These are phyloP conservation scores for Odocoileus virginianus DNA, from an alignment of 2,113 vertebrate genomes.

Conservation along the genomic window DNA sequence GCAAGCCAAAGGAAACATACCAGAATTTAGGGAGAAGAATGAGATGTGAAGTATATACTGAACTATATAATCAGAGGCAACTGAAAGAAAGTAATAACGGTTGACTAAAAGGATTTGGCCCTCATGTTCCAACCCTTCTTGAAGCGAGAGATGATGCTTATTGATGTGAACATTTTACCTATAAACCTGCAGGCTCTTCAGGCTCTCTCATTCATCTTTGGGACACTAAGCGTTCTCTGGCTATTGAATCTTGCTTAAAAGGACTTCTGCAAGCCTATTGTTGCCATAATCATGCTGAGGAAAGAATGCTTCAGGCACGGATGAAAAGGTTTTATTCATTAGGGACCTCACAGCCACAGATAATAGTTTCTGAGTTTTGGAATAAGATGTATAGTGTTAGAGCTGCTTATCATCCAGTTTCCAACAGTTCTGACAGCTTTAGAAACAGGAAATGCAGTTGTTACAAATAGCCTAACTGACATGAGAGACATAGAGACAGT, in stretches of 20 bases:
- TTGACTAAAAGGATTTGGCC: conserved; percentile 89
- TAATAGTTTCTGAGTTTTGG: conserved; percentile 88
- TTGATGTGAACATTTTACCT: conserved; percentile 80
- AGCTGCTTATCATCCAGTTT: conserved; percentile 87
- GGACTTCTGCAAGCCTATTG: conserved; percentile 86
- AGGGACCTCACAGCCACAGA: conserved; percentile 83
- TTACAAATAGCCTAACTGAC: conserved; percentile 94
- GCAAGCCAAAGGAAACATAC: conserved; percentile 77
- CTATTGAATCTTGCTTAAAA: conserved; percentile 91
- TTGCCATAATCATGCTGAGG: conserved; percentile 92
- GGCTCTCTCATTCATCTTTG: conserved; percentile 87
- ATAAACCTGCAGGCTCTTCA: conserved; percentile 89
- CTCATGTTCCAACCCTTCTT: conserved; percentile 86
- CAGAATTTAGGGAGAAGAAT: conserved; percentile 83
- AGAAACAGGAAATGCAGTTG: conserved; percentile 89
- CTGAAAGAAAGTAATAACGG: conserved; percentile 88
- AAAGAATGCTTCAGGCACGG: conserved; percentile 84
- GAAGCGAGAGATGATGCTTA: conserved; percentile 84
- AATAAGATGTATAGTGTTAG: conserved; percentile 85
- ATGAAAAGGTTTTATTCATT: conserved; percentile 80
- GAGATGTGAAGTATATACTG: conserved; percentile 66
- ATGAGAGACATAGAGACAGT: conserved; percentile 89
- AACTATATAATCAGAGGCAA: conserved; percentile 79
- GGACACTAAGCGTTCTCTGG: conserved; percentile 88
- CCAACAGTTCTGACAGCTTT: conserved; percentile 90